Base-by-base conservation (phyloP, 1,140 invertebrate genomes). In the Drosophila bocki region DNA sequence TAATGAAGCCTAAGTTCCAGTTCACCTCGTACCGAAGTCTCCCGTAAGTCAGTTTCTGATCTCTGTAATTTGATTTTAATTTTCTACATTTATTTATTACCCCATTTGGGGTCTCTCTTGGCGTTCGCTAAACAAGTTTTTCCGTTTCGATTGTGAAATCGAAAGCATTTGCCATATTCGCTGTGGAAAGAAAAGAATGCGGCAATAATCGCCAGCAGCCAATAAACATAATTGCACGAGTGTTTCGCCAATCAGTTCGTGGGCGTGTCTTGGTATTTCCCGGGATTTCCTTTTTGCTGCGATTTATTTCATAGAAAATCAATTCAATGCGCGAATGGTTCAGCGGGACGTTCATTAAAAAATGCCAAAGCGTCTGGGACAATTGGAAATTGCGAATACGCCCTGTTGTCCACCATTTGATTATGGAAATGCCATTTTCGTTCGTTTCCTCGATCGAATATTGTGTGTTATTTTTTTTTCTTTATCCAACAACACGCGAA, bases 301-400 rank as follows among this genome's bases (percentile, higher is more conserved):
- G 22, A 56, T 47, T 70, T 58, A 60, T 65, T 78, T 78, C 53
- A 63, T 71, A 58, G 71, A 76, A 76, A 76, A 58, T 50, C 51
- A 75, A 65, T 75, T 54, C 35, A 61, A 32, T 37, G 29, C 50
- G 48, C 39, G 7, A 65, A 17, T 41, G 17, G 47, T 19, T 29
- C 37, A 29, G 26, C 26, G 39, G 39, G 42, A 78, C 75, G 69
- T 78, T 70, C 65, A 78, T 78, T 78, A 78, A 78, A 78, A 78
- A 78, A 78, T 78, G 51, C 75, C 75, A n/a, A 71, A 63, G 41
- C 48, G 65, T 63, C 50, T 70, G 58, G 39, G 60, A 56, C 47
- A 75, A 75, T 70, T 56, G 63, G 75, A 56, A 54, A 77, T 77
- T 68, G 70, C 74, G 53, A 39, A 75, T 76, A 76, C 74, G 74